Evolutionary conservation across 1,140 invertebrate genomes (phyloP), one percentile per base, ranked within the genome.

Genomic region (Diploscapter pachys): DNA sequence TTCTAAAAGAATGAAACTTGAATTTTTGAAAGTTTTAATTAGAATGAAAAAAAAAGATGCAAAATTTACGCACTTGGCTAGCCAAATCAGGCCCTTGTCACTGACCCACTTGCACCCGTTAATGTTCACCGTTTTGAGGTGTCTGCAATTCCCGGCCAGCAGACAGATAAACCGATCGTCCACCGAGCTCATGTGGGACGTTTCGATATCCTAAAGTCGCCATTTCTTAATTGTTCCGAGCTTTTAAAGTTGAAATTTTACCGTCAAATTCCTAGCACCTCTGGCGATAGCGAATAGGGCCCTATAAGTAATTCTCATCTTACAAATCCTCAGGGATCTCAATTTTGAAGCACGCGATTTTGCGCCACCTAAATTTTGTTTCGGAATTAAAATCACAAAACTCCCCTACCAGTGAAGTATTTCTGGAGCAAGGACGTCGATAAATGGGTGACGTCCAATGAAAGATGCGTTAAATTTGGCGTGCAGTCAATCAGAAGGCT

Each of bases 71-170:
- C 6, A 63, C 63, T 71, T 78, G 2, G 82, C 83, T 54, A 84
- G 62, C n/a, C 78, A 74, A 3, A 75, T 59, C 49, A 84, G 8
- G 50, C 83, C 83, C 61, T 85, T 85, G 73, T 84, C 83, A 13
- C 79, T 84, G 4, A 85, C 84, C 75, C 75, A 85, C 56, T 73
- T 71, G 66, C 83, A 84, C 6, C 84, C 84, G 66, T 84, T 84
- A 61, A 84, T 85, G 75, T 84, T 84, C 31, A 84, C 80, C 13
- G 63, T 63, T 53, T 63, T 50, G 8, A 80, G 56, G 49, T 75
- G 57, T 5, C 62, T 53, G 51, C 83, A 84, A 67, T 81, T 84
- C 13, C 82, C 83, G 5, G 80, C 83, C 48, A 84, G 63, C 9
- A 84, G 75, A 13, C 72, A 68, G 5, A 84, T 75, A 57, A 84